These are phyloP conservation scores for Sterna hirundo DNA, from an alignment of 2,113 vertebrate species.

Conservation along the genomic window DNA sequence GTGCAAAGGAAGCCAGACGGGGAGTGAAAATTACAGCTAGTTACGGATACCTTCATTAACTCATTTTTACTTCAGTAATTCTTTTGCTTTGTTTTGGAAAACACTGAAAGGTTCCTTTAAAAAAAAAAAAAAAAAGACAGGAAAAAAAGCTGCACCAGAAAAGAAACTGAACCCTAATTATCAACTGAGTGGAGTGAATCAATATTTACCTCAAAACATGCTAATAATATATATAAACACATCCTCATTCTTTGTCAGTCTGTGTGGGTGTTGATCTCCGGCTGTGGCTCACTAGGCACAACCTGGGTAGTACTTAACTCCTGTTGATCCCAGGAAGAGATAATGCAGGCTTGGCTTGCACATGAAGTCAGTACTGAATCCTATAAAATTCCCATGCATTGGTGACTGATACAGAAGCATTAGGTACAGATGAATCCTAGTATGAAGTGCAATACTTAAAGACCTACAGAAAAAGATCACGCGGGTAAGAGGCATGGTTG, in stretches of 20 bases:
- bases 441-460: neutral
- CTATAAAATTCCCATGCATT: neutral
- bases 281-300: neutral
- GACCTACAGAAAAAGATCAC: neutral
- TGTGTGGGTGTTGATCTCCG: neutral
- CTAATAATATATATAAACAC: constrained; percentile 13
- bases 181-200: neutral
- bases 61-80: constrained; percentile 19
- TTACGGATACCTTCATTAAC: neutral
- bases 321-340: neutral
- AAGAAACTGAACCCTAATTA: constrained; percentile 11
- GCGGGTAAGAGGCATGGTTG: rapidly evolving
- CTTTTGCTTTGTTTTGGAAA: neutral
- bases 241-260: neutral
- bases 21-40: constrained; percentile 5
- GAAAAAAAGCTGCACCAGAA: neutral
- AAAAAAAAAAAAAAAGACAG: neutral
- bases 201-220: constrained; percentile 47
- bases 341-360: neutral
- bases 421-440: neutral
- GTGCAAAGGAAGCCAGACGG: neutral
- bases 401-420: neutral
- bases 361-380: neutral
- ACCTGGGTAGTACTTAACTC: neutral
- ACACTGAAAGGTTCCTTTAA: neutral